These are phyloP conservation scores for Cheilosia vulpina DNA, from an alignment of 2,888 invertebrate species.

Conservation along the genomic window DNA sequence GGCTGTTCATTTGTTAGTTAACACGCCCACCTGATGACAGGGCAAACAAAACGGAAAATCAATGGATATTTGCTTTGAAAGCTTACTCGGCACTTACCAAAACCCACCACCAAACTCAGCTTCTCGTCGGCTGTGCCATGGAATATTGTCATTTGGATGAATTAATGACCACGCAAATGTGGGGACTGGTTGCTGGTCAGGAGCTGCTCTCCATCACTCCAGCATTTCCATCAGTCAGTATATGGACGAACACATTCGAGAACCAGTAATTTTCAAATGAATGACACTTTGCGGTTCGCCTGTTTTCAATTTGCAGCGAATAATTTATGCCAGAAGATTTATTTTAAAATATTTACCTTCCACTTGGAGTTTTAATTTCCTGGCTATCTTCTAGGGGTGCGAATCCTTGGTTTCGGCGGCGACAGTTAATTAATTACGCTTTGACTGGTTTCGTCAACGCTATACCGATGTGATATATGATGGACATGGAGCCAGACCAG, in stretches of 20 bases:
- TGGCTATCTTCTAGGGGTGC: conserved; percentile 28
- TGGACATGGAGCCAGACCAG: neutral
- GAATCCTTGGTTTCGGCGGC: conserved; percentile 43
- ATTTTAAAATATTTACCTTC: conserved; percentile 71
- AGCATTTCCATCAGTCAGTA: conserved; percentile 28
- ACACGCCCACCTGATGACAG: conserved; percentile 68
- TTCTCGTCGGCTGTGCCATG: neutral
- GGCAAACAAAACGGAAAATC: conserved; percentile 58
- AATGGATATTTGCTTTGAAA: conserved; percentile 60
- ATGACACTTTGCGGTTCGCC: conserved; percentile 62
- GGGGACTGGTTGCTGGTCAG: conserved; percentile 31
- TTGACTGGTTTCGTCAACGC: neutral
- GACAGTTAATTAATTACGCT: conserved; percentile 64
- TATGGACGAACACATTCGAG: conserved; percentile 37
- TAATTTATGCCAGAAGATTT: conserved; percentile 55
- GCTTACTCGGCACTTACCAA: conserved; percentile 45
- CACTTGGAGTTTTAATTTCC: conserved; percentile 61
- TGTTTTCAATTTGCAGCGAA: conserved; percentile 35
- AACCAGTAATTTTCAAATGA: conserved; percentile 62
- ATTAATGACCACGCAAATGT: conserved; percentile 44
- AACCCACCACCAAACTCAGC: neutral
- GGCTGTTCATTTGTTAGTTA: conserved; percentile 60
- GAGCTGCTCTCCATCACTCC: neutral
- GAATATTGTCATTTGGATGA: conserved; percentile 33
- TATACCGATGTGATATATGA: neutral